Evolutionary conservation across 2,888 invertebrate genomes (phyloP).

Genomic region (Scaptomyza flava): DNA sequence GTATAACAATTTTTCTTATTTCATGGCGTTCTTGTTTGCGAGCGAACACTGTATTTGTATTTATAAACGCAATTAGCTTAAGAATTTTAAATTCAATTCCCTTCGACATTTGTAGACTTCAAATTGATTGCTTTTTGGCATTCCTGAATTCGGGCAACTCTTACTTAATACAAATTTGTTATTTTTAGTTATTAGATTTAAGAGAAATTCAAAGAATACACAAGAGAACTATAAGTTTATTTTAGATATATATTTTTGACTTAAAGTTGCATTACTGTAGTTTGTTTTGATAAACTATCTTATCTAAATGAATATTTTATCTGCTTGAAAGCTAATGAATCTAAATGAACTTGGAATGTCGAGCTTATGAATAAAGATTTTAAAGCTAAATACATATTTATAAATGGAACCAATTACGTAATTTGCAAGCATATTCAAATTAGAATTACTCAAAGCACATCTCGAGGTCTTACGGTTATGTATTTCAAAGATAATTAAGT

Average conservation of each 20-base stretch:
- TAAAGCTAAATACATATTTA: neutral
- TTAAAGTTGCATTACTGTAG: too few species aligned
- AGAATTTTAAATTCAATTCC: neutral
- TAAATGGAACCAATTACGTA: neutral
- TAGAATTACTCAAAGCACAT: neutral
- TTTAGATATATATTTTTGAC: too few species aligned
- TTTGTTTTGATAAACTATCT: neutral
- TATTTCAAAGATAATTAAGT: conserved; percentile 9
- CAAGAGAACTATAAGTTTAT: too few species aligned
- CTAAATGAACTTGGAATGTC: neutral
- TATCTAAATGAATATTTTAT: neutral
- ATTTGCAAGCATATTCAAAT: neutral
- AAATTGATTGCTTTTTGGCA: neutral
- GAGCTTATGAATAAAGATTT: neutral
- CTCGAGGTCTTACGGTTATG: neutral
- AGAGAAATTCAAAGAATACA: too few species aligned
- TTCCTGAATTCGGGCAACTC: neutral
- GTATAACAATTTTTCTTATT: neutral
- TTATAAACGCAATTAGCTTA: neutral
- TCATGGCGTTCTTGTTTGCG: neutral
- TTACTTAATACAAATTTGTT: neutral
- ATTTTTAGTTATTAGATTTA: neutral
- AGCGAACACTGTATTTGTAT: conserved; percentile 1
- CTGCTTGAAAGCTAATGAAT: neutral
- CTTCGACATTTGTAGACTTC: neutral